phyloP scores from a whole-genome alignment of 2,113 vertebrate genomes.

The Pleuronectes platessa region DNA sequence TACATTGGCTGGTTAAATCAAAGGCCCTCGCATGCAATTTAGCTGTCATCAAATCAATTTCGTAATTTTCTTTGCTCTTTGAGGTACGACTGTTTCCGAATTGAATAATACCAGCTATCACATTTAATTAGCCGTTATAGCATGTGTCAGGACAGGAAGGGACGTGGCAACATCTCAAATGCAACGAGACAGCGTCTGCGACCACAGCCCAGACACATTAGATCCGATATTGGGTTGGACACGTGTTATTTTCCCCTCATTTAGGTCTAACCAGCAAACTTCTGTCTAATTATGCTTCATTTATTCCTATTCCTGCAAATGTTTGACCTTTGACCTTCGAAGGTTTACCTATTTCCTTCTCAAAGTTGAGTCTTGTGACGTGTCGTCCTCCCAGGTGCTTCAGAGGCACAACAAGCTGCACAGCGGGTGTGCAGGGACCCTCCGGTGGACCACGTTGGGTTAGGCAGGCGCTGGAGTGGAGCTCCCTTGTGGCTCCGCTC shows the following conservation, averaged over 20 bases:
- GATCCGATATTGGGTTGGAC: slow-evolving; percentile 48
- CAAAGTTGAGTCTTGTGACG: background rate
- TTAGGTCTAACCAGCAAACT: slow-evolving; percentile 26
- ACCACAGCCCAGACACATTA: slow-evolving; percentile 52
- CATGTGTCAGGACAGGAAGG: slow-evolving; percentile 65
- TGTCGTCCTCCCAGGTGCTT: background rate
- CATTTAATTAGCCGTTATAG: slow-evolving; percentile 79
- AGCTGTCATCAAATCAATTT: slow-evolving; percentile 97
- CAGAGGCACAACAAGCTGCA: slow-evolving; percentile 12
- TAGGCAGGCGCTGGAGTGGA: slow-evolving; percentile 39
- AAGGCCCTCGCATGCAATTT: slow-evolving; percentile 92
- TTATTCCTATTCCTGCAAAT: slow-evolving; percentile 15
- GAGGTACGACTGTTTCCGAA: slow-evolving; percentile 81
- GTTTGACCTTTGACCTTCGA: slow-evolving; percentile 25
- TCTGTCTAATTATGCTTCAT: slow-evolving; percentile 17
- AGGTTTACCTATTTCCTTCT: background rate
- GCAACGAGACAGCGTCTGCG: slow-evolving; percentile 55
- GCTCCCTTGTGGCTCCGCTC: slow-evolving; percentile 72
- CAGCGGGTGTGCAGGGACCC: slow-evolving; percentile 14
- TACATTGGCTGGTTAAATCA: slow-evolving; percentile 94
- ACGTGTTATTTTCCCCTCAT: slow-evolving; percentile 48
- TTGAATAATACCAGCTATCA: slow-evolving; percentile 82
- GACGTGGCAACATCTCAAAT: slow-evolving; percentile 51
- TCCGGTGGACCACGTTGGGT: slow-evolving; percentile 33
- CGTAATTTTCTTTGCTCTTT: slow-evolving; percentile 82